Evolutionary conservation across 1,140 invertebrate species (phyloP), one percentile per base, ranked within the genome.

Genomic region (Caenorhabditis inopinata): DNA sequence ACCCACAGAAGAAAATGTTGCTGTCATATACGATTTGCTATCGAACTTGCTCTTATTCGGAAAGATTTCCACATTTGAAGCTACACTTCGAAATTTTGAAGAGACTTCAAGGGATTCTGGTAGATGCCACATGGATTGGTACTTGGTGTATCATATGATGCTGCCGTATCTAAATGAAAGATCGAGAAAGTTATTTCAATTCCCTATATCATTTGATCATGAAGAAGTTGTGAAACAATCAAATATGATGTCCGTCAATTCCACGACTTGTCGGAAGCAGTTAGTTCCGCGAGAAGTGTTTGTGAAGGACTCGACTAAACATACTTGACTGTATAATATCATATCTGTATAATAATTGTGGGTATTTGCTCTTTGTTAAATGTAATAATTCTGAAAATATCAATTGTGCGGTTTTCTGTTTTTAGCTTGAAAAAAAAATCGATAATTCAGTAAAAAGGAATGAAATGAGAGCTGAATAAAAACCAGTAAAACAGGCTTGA

Each of bases 381-480:
- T n/a, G n/a, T n/a, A n/a, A n/a, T n/a, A n/a, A n/a, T n/a, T n/a
- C n/a, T n/a, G n/a, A n/a, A n/a, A n/a, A n/a, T n/a, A n/a, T n/a
- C n/a, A n/a, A n/a, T n/a, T n/a, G n/a, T n/a, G n/a, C n/a, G n/a
- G n/a, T n/a, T n/a, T n/a, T n/a, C n/a, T n/a, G n/a, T n/a, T n/a
- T n/a, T n/a, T n/a, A n/a, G n/a, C 38, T 7, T 42, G 5, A 14
- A 42, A 42, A 7, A 42, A 42, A 42, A 5, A 7, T 42, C 14
- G 5, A 42, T 42, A 42, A 42, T 42, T 42, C 38, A 42, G 14
- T 7, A 42, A 38, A 32, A 68, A 68, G 35, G 58, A 68, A 42
- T 68, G 32, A 68, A 32, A 21, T 29, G 38, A 68, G 32, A 68
- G 29, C 32, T 38, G 58, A 68, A 68, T 68, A 68, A 18, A 68